Percentiles rank a stretch among this genome's conserved stretches.
Evolutionary conservation across 2,797 vertebrate species (phyloP).

Genomic region (Oreonectes daqikongensis): DNA sequence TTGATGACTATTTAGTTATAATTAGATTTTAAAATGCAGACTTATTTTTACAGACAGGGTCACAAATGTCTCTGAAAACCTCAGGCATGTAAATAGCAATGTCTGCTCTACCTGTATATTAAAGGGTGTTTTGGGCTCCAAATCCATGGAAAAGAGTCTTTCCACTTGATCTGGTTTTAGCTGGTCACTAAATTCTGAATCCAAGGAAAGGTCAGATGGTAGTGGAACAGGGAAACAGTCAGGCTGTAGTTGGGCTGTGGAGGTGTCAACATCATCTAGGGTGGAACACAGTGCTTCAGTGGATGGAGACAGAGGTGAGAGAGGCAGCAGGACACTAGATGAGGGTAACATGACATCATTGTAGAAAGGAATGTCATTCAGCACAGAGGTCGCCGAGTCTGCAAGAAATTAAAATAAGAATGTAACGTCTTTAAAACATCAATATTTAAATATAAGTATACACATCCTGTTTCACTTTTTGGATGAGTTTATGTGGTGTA

Average conservation of each 20-base stretch:
- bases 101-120: slow-evolving; percentile 78
- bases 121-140: slow-evolving; percentile 88
- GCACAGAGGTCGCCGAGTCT: slow-evolving; percentile 85
- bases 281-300: slow-evolving; percentile 79
- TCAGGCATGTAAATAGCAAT: not conserved
- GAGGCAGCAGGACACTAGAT: slow-evolving; percentile 82
- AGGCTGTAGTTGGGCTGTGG: slow-evolving; percentile 76
- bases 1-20: no score
- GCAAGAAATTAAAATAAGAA: slow-evolving; percentile 51
- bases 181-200: slow-evolving; percentile 87
- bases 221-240: slow-evolving; percentile 81
- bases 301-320: slow-evolving; percentile 84
- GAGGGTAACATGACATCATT: slow-evolving; percentile 97
- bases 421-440: not conserved
- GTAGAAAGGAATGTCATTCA: slow-evolving; percentile 90
- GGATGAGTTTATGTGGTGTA: slow-evolving; percentile 33
- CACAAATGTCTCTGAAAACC: not conserved
- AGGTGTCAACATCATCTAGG: slow-evolving; percentile 75
- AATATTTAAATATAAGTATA: not conserved
- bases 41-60: no score
- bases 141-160: slow-evolving; percentile 93
- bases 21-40: no score
- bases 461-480: no score
- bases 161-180: slow-evolving; percentile 93
- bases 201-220: slow-evolving; percentile 76